These are phyloP conservation scores for Ypsolopha scabrella DNA, from an alignment of 2,888 invertebrate species.

Conservation along the genomic window DNA sequence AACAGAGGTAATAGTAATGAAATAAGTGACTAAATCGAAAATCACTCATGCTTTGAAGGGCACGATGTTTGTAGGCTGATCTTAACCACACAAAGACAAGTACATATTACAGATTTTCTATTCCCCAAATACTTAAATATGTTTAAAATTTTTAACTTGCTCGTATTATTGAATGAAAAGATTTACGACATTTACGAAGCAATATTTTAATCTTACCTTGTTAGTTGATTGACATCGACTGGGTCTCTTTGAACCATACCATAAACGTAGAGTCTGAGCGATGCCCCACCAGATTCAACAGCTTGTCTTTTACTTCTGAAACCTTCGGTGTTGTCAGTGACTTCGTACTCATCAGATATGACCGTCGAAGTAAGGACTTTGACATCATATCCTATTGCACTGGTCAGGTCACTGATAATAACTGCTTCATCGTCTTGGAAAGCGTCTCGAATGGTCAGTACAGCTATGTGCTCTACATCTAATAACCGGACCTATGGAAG, in stretches of 20 bases:
- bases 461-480: slow-evolving; percentile 42
- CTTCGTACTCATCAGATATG: slow-evolving; percentile 25
- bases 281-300: slow-evolving; percentile 20
- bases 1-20: no score
- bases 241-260: slow-evolving; percentile 41
- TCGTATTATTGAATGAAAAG: no score
- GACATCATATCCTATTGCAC: slow-evolving; percentile 44
- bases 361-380: slow-evolving; percentile 46
- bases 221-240: slow-evolving; percentile 33
- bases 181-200: background rate
- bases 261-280: slow-evolving; percentile 45
- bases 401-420: slow-evolving; percentile 34
- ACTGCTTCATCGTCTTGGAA: slow-evolving; percentile 44
- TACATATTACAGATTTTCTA: no score
- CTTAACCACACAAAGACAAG: no score
- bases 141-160: no score
- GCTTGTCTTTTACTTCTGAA: slow-evolving; percentile 22
- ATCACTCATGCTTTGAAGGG: no score
- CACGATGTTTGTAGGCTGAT: no score
- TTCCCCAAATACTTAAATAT: no score
- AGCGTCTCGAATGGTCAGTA: slow-evolving; percentile 44
- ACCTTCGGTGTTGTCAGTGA: slow-evolving; percentile 5
- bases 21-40: no score
- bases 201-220: slow-evolving; percentile 25
- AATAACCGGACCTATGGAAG: slow-evolving; percentile 48